phyloP scores from a whole-genome alignment of 2,113 vertebrate genomes.

The Tychaedon coryphoeus region DNA sequence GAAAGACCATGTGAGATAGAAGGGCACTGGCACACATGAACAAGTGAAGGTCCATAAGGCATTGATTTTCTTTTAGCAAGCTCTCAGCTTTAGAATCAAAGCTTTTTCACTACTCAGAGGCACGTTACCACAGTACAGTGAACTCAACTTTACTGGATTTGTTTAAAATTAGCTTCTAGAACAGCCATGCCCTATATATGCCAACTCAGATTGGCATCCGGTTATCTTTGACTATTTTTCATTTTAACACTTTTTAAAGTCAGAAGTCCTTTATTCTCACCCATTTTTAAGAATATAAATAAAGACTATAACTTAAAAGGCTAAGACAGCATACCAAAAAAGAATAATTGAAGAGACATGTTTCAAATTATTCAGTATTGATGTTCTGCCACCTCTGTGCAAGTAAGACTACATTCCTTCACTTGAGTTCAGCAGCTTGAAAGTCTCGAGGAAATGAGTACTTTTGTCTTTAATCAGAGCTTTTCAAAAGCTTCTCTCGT shows the following conservation, averaged over 20 bases:
- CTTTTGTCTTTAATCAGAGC: neutral
- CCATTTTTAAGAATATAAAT: neutral
- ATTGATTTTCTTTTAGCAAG: neutral
- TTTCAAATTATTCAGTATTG: neutral
- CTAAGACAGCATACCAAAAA: neutral
- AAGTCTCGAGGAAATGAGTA: neutral
- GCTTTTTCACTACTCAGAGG: neutral
- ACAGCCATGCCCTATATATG: constrained; percentile 5
- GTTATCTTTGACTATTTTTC: neutral
- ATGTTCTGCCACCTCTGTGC: neutral
- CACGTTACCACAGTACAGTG: neutral
- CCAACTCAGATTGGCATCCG: neutral
- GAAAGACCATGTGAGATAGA: neutral
- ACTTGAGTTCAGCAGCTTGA: neutral
- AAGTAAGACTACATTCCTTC: neutral
- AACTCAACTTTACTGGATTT: neutral
- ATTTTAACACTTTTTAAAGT: neutral
- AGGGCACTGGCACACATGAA: neutral
- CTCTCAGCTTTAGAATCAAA: neutral
- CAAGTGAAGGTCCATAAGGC: neutral
- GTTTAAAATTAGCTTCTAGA: constrained; percentile 4
- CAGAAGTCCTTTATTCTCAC: neutral
- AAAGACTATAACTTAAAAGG: neutral
- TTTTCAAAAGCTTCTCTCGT: neutral
- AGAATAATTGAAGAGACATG: neutral